Base-by-base conservation (phyloP, 1,140 invertebrate species). In the Neodiprion fabricii region DNA sequence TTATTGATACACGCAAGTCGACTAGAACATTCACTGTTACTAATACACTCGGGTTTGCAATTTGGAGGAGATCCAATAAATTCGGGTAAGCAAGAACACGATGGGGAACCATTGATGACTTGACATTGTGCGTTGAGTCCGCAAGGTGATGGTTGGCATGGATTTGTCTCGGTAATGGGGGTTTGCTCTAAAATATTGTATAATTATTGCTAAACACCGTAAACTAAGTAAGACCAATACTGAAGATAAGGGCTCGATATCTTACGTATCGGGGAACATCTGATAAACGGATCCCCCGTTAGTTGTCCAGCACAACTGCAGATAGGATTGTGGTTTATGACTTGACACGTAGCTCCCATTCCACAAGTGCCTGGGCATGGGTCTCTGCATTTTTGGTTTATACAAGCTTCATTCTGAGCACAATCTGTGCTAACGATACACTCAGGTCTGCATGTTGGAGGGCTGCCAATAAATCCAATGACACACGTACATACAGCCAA, bases 41-140 rank as follows among this genome's bases (percentile, higher is more conserved):
- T 91, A 81, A 93, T 91, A 85, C 94, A 95, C 88, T 95, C 93
- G 17, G 93, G 94, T 79, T 91, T 90, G 84, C 94, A 95, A 76
- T 91, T 91, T 23, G 93, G 93, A 66, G 94, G 93, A 73, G 91
- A 89, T 53, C 94, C 93, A 76, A 91, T 91, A 82, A 93, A 94
- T 81, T 91, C 90, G 78, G 89, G 85, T 77, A 91, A 85, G 79
- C 93, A 95, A 73, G 93, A 92, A 83, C 94, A 95, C 40, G 94
- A 92, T 40, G 92, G 92, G 79, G 93, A 90, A 9, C 89, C 90
- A 77, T 92, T 92, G 75, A 89, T 85, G 66, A 90, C 89, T 75
- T 90, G 90, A 85, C 94, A 96, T 75, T 91, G 85, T 81, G 93
- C 93, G 83, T 93, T 93, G n/a, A 91, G 90, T 65, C 93, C 92